phyloP scores from a whole-genome alignment of 2,888 invertebrate genomes.

The Troglohyphantes excavatus region DNA sequence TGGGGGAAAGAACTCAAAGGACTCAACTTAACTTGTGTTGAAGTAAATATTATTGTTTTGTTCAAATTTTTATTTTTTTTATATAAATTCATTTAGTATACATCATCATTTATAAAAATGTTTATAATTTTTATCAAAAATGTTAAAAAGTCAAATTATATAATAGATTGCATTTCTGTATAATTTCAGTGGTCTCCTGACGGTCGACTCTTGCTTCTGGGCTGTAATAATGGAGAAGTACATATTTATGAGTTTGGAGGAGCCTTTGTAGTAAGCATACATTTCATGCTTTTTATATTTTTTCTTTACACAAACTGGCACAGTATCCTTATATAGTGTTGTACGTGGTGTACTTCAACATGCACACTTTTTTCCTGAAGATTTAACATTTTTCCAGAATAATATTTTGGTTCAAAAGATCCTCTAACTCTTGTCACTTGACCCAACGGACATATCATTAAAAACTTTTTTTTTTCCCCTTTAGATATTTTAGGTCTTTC shows the following conservation, averaged over 20 bases:
- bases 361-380: no score
- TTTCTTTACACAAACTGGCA: no score
- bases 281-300: neutral
- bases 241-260: conserved; percentile 98
- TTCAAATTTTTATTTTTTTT: neutral
- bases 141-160: neutral
- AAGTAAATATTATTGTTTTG: conserved; percentile 83
- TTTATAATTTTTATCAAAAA: neutral
- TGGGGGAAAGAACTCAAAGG: conserved; percentile 99
- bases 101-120: no score
- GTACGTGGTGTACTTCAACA: no score
- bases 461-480: no score
- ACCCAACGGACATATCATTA: no score
- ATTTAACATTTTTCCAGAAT: neutral
- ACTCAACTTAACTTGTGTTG: conserved; percentile 90
- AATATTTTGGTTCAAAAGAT: no score
- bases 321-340: no score
- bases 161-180: neutral
- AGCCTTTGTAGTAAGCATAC: conserved; percentile 84
- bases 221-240: conserved; percentile 93
- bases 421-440: no score
- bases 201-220: conserved; percentile 93
- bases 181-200: conserved; percentile 93
- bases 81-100: conserved; percentile 5
- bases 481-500: no score